Evolutionary conservation across 2,888 invertebrate genomes (phyloP), one percentile per base, ranked within the genome.

Genomic region (Stramonita haemastoma): DNA sequence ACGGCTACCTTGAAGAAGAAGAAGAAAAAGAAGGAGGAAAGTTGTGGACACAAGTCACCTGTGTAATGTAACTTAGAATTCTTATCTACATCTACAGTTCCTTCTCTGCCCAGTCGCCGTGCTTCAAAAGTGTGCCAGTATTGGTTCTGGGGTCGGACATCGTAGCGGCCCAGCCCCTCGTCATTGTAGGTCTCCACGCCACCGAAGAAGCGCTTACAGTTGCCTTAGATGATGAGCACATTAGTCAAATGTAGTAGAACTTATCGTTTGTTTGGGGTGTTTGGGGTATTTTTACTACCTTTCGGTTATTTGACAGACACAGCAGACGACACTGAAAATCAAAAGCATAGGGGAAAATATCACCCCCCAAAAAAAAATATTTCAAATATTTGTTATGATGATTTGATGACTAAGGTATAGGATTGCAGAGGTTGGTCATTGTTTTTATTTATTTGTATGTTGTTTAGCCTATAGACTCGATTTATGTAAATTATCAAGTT

Each of bases 61-160:
- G 81, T 36, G 6, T 83, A 83, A 46, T 83, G 84, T 13, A 29
- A 29, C 46, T 46, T 46, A 29, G 56, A 57, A 57, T 85, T 84
- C 2, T 86, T 88, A 89, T 92, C 92, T 57, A 91, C 90, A 57
- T 57, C 85, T 19, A 92, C 89, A 5, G 34, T 83, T 2, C 90
- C 92, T 73, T 57, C 32, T 32, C 92, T 93, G 19, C 93, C 94
- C 85, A 89, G 91, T 86, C 90, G 92, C 0, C 60, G 26, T 26
- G 93, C 95, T 19, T 91, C 90, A 90, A 96, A 91, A 73, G 93
- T 89, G 89, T 96, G 95, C 96, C 95, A 96, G 17, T 17, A 11
- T 8, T 66, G 19, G 15, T 19, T 66, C 46, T 83, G 36, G 26
- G 81, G 81, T 15, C 29, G 84, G 22, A 60, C 19, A 34, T 86